Evolutionary conservation across 2,797 vertebrate species (phyloP), one percentile per base, ranked within the genome.

Genomic region (Limnodromus scolopaceus): DNA sequence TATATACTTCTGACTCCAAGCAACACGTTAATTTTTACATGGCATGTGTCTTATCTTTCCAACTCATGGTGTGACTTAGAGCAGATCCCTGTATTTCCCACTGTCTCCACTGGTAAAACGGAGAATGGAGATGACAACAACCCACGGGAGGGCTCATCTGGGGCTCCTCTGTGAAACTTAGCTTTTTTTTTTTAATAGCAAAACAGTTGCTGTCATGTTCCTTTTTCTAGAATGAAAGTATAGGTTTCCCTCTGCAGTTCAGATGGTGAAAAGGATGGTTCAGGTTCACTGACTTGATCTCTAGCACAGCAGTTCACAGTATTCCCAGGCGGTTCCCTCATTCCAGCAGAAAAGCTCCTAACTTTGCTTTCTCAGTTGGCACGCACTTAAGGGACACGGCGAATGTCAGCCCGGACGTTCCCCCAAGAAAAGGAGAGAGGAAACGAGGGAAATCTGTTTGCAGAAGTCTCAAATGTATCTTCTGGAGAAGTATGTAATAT

Each of bases 181-280:
- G 28, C 10, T 39, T 25, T 43, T 75, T 80, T 46, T 72, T 83
- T 38, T 19, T 27, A 8, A 9, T 60, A 82, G 71, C 39, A 66
- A 60, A 70, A 39, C 43, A 45, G 38, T 60, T 90, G 45, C 20
- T 81, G 3, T 69, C 19, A 1, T 13, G 1, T 64, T 84, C 18
- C 32, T 87, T 45, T 46, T 43, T 23, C 45, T 72, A 61, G 66
- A 92, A 53, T 43, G 60, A 58, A 63, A 65, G 53, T 38, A 5
- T 39, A 63, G 43, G 63, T 55, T 95, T 92, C 78, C 76, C 81
- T 94, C 92, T 96, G 81, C 84, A 87, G 75, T 92, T 96, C 63
- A 82, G 43, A 74, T 66, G 46, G 63, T 68, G 74, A 55, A 88
- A 57, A 87, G 68, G 72, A 87, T 75, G 25, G 11, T 87, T 68